phyloP scores from a whole-genome alignment of 2,113 vertebrate genomes.

The Anas platyrhynchos region DNA sequence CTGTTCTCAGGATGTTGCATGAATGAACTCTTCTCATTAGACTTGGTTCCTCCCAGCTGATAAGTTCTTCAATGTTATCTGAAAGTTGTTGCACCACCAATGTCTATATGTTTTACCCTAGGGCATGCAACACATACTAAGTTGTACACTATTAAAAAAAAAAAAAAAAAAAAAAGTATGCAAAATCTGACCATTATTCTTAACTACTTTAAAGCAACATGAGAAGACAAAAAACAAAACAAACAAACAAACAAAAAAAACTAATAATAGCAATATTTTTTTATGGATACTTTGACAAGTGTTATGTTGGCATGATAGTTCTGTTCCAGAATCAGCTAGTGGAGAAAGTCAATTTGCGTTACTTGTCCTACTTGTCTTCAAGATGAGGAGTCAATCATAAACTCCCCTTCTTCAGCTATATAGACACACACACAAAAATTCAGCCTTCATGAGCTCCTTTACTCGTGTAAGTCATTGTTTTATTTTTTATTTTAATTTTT shows the following conservation, averaged over 20 bases:
- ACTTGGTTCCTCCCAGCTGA: neutral
- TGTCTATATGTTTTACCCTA: neutral
- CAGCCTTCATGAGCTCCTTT: neutral
- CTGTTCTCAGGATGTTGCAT: neutral
- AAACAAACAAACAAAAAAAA: neutral
- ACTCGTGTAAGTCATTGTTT: neutral
- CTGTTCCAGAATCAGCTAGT: neutral
- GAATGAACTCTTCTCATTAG: neutral
- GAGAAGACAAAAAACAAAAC: rapidly evolving
- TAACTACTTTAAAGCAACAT: neutral
- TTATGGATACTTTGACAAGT: neutral
- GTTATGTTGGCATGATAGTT: neutral
- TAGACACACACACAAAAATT: neutral
- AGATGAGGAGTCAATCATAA: neutral
- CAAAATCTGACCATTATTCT: neutral
- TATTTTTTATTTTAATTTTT: neutral
- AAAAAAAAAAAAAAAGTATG: too few species aligned
- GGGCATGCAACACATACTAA: neutral
- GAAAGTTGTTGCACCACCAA: neutral
- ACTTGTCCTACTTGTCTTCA: neutral
- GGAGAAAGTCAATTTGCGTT: neutral
- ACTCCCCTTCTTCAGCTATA: neutral
- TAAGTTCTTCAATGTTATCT: neutral
- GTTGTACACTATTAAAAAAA: neutral
- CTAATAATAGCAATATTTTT: neutral